These are phyloP conservation scores for Melanotaenia nigrans DNA, from an alignment of 2,797 vertebrate genomes.

Conservation along the genomic window DNA sequence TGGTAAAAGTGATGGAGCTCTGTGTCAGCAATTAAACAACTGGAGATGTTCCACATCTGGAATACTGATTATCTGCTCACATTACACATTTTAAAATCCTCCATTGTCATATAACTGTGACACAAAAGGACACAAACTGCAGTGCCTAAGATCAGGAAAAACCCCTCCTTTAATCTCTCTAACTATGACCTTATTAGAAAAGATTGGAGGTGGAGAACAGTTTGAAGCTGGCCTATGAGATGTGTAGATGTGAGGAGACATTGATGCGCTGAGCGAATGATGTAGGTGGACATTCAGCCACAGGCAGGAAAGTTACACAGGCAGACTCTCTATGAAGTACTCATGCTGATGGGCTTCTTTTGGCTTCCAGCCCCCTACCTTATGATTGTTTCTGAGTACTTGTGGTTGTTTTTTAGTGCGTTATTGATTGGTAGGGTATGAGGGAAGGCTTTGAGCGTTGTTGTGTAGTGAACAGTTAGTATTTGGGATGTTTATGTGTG, in stretches of 20 bases:
- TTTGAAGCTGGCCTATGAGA: conserved; percentile 32
- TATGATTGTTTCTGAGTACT: conserved; percentile 65
- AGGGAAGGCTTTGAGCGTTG: conserved; percentile 24
- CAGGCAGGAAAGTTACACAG: conserved; percentile 57
- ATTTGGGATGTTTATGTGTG: conserved; percentile 36
- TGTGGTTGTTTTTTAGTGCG: conserved; percentile 56
- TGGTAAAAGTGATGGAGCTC: conserved; percentile 5
- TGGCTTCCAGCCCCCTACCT: conserved; percentile 34
- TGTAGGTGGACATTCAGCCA: conserved; percentile 62
- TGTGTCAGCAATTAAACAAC: conserved; percentile 17
- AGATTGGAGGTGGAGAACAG: conserved; percentile 34
- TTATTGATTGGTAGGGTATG: conserved; percentile 68
- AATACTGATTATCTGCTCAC: conserved; percentile 34
- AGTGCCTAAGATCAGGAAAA: conserved; percentile 23
- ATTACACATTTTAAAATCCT: conserved; percentile 21
- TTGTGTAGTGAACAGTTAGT: conserved; percentile 19
- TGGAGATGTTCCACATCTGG: conserved; percentile 18
- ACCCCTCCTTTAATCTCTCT: conserved; percentile 8
- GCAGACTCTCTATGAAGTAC: conserved; percentile 45
- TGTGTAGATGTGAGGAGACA: conserved; percentile 57
- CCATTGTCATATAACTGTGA: conserved; percentile 32
- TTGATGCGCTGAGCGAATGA: conserved; percentile 65
- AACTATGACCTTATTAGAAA: conserved; percentile 38
- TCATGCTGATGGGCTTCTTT: conserved; percentile 51
- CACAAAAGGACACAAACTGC: conserved; percentile 29